A percentile compares a stretch with the other conserved stretches of the same genome.
Conservation (phyloP, 2,888 invertebrate species). For the Mythimna lalbum region DNA sequence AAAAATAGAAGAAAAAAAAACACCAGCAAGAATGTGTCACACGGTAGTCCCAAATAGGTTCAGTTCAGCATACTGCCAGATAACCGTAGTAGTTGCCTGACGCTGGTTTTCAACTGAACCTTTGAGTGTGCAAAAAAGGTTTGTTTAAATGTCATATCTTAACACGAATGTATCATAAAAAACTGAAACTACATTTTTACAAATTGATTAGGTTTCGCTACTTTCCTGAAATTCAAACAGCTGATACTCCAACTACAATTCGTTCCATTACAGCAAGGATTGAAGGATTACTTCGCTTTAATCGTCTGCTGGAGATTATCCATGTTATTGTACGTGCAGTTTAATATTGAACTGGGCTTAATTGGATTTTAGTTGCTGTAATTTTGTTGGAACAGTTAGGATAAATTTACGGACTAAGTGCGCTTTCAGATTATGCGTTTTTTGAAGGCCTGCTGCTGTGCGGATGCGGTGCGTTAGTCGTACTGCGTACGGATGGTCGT, state of each 20-base stretch:
- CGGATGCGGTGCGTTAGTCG: no score
- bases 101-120: no score
- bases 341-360: conserved; percentile 12
- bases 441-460: no score
- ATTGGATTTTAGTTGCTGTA: conserved; percentile 10
- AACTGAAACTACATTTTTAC: not conserved
- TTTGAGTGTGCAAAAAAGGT: no score
- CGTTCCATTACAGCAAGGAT: conserved; percentile 66
- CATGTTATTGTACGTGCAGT: conserved; percentile 40
- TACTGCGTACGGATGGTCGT: no score
- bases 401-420: not conserved
- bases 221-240: not conserved
- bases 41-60: no score
- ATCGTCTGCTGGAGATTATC: conserved; percentile 65
- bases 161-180: not conserved
- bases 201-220: not conserved
- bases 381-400: not conserved
- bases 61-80: no score
- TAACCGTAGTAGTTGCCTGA: no score
- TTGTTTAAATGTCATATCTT: no score
- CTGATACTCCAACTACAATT: conserved; percentile 34
- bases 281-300: conserved; percentile 67
- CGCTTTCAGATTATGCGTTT: no score
- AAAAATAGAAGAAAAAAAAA: no score
- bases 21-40: no score